A percentile compares a stretch with the other conserved stretches of the same genome.
Conservation (phyloP, 2,888 invertebrate genomes). For the Micropterix aruncella region DNA sequence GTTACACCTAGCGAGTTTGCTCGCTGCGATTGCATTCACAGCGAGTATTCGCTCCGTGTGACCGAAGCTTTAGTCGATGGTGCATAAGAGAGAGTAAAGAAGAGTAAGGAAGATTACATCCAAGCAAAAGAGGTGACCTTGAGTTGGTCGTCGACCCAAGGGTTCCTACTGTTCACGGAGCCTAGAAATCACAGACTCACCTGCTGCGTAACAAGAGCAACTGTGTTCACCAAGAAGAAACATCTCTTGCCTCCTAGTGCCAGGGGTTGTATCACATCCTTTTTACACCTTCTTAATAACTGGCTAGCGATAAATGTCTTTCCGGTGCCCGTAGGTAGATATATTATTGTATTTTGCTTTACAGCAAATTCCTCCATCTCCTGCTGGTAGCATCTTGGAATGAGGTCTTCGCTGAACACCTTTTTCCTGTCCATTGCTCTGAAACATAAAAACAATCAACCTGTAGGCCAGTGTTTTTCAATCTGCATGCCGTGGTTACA, state of each 20-base stretch:
- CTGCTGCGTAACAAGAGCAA: constrained; percentile 72
- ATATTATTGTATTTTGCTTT: constrained; percentile 74
- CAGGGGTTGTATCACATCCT: constrained; percentile 33
- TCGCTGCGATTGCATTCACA: too few species aligned
- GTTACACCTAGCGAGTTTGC: too few species aligned
- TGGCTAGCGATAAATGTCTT: constrained; percentile 86
- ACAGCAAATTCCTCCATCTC: constrained; percentile 61
- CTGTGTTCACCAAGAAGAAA: constrained; percentile 69
- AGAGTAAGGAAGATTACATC: too few species aligned
- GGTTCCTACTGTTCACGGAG: too few species aligned
- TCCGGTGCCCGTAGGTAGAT: constrained; percentile 85
- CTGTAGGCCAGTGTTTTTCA: too few species aligned
- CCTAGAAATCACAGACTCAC: too few species aligned
- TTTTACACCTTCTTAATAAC: constrained; percentile 47
- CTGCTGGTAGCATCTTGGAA: constrained; percentile 49
- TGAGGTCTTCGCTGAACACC: constrained; percentile 18
- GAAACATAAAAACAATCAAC: background rate
- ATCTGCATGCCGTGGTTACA: too few species aligned
- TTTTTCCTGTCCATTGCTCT: background rate
- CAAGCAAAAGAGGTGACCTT: too few species aligned
- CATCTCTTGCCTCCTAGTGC: constrained; percentile 59
- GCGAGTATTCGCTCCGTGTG: too few species aligned
- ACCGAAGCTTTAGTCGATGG: too few species aligned
- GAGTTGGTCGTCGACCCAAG: too few species aligned
- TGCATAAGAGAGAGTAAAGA: too few species aligned